phyloP scores from a whole-genome alignment of 2,888 invertebrate genomes.

The Orthonevra nobilis region DNA sequence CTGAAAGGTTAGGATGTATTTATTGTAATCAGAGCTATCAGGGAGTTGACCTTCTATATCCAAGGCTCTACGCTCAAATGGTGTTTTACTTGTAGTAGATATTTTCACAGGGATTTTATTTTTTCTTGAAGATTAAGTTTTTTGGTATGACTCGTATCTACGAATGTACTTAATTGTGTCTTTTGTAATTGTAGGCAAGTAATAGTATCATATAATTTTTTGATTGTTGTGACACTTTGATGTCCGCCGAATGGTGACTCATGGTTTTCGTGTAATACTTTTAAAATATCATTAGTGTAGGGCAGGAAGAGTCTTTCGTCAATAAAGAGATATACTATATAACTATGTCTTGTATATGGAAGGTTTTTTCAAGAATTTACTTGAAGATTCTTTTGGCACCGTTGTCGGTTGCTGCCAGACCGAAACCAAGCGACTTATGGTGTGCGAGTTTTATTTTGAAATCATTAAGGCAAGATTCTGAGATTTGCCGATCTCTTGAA shows the following conservation, averaged over 20 bases:
- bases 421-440: too few species aligned
- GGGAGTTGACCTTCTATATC: neutral
- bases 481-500: neutral
- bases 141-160: neutral
- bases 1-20: constrained; percentile 2
- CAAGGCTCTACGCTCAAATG: too few species aligned
- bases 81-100: constrained; percentile 7
- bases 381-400: neutral
- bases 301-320: neutral
- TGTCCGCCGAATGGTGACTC: neutral
- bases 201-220: too few species aligned
- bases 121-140: too few species aligned
- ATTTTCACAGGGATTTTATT: too few species aligned
- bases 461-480: neutral
- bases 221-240: too few species aligned
- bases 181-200: too few species aligned
- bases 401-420: too few species aligned
- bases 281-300: too few species aligned
- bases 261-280: too few species aligned
- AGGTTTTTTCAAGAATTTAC: too few species aligned
- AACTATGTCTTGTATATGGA: neutral
- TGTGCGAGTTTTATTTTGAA: too few species aligned
- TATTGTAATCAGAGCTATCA: neutral
- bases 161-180: neutral
- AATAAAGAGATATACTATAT: neutral